Evolutionary conservation across 1,140 invertebrate genomes (phyloP).

Genomic region (Drosophila pseudoananassae): DNA sequence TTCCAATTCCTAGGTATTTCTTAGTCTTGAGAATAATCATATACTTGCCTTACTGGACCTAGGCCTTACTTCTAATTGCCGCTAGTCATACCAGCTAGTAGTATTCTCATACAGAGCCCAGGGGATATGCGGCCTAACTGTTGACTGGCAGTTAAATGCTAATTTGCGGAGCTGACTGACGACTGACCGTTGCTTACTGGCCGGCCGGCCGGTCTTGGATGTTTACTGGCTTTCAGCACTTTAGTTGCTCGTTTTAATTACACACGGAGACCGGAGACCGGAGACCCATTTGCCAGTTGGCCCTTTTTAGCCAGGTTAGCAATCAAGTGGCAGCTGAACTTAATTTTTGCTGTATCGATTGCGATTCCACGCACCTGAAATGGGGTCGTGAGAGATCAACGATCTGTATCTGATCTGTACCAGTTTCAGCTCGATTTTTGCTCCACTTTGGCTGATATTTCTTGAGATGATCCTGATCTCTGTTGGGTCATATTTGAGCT

Average conservation of each 20-base stretch:
- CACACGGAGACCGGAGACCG: constrained; percentile 16
- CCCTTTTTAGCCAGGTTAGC: constrained; percentile 25
- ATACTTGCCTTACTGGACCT: neutral
- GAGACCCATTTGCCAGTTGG: constrained; percentile 36
- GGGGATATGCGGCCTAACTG: constrained; percentile 39
- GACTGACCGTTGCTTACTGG: constrained; percentile 42
- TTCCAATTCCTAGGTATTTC: neutral
- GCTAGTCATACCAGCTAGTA: constrained; percentile 19
- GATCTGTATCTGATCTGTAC: constrained; percentile 39
- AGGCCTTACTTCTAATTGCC: constrained; percentile 41
- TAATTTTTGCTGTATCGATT: constrained; percentile 30
- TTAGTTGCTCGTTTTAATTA: constrained; percentile 62
- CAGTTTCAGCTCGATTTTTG: constrained; percentile 7
- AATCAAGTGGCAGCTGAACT: neutral
- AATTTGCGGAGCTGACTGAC: constrained; percentile 56
- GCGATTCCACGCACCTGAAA: constrained; percentile 37
- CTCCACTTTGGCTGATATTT: neutral
- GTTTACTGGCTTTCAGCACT: constrained; percentile 53
- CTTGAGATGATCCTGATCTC: neutral
- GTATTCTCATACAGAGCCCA: constrained; percentile 7
- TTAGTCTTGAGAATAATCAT: neutral
- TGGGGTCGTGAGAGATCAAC: constrained; percentile 41
- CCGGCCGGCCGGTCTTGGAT: constrained; percentile 26
- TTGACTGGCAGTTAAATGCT: constrained; percentile 72
- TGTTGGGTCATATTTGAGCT: constrained; percentile 19